Percentiles rank a stretch among this genome's conserved stretches.
Evolutionary conservation across 2,797 vertebrate species (phyloP).

Genomic region (Tenualosa thibaudeaui): DNA sequence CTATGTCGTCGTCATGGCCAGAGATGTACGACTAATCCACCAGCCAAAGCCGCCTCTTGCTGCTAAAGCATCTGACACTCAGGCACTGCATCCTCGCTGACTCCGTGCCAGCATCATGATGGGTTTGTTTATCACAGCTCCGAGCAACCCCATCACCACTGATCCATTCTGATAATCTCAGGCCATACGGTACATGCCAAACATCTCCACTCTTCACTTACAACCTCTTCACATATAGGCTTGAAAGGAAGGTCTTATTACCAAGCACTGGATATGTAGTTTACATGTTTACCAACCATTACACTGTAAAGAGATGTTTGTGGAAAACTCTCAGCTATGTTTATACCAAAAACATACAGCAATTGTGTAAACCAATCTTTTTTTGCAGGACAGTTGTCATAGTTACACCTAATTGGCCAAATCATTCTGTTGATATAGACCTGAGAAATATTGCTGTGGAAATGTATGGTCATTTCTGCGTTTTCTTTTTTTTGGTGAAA

Average conservation of each 20-base stretch:
- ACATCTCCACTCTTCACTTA: neutral
- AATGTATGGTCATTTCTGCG: no score
- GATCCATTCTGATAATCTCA: neutral
- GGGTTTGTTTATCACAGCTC: neutral
- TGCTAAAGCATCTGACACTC: conserved; percentile 10
- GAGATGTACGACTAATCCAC: neutral
- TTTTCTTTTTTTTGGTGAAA: no score
- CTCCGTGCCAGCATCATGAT: neutral
- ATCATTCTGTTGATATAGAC: no score
- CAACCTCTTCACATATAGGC: neutral
- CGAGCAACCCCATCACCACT: neutral
- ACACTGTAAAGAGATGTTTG: no score
- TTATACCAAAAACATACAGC: no score
- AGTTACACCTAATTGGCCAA: no score
- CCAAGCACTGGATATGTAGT: neutral
- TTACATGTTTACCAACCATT: no score
- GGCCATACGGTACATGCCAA: neutral
- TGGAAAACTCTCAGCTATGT: no score
- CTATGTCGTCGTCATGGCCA: neutral
- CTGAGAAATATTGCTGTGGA: no score
- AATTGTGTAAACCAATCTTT: no score
- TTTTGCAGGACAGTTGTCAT: no score
- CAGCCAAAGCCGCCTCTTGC: neutral
- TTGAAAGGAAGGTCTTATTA: neutral
- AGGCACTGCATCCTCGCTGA: neutral